Conservation (phyloP, 2,113 vertebrate species). For the human region GRCh38 chr1:99336001-99336500, state of each 20-base stretch:
- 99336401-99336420: background rate
- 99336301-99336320: background rate
- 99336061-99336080: background rate
- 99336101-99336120: background rate
- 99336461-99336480: background rate
- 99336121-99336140: constrained; percentile 5
- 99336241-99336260: background rate
- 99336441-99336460: background rate
- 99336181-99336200: background rate
- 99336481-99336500: constrained; percentile 20
- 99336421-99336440: constrained; percentile 39
- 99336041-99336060: background rate
- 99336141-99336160: background rate
- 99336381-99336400: background rate
- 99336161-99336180: background rate
- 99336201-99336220: background rate
- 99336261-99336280: background rate
- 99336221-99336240: background rate
- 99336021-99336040: background rate
- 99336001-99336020: background rate
- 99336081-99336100: constrained; percentile 5
- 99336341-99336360: constrained; percentile 45
- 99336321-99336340: background rate
- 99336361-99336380: background rate
- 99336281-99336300: constrained; percentile 10